Evolutionary conservation across 2,888 invertebrate species (phyloP).

Genomic region (Ceraclea dissimilis): DNA sequence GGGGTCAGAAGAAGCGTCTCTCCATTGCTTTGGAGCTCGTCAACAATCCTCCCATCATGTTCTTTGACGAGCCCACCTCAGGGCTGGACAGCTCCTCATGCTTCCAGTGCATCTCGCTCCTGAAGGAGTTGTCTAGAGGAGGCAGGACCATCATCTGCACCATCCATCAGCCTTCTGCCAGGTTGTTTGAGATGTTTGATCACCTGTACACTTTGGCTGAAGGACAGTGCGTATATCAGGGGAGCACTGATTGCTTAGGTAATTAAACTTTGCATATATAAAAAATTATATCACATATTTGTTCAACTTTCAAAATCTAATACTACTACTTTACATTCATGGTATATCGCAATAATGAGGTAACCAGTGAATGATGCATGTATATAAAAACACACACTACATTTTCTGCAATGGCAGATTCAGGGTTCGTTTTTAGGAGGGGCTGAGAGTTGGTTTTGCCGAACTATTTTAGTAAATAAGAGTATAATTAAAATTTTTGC

Average conservation of each 20-base stretch:
- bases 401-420: no score
- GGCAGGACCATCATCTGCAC: slow-evolving; percentile 94
- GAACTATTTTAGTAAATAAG: no score
- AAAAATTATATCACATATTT: no score
- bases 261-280: slow-evolving; percentile 54
- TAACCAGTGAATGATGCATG: no score
- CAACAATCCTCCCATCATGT: slow-evolving; percentile 96
- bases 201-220: slow-evolving; percentile 89
- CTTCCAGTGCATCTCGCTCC: slow-evolving; percentile 84
- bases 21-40: slow-evolving; percentile 92
- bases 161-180: slow-evolving; percentile 94
- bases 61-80: slow-evolving; percentile 95
- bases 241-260: slow-evolving; percentile 77
- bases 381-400: no score
- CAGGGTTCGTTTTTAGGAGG: no score
- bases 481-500: no score
- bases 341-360: no score
- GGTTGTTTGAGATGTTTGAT: slow-evolving; percentile 94
- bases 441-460: no score
- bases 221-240: slow-evolving; percentile 92
- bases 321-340: not conserved
- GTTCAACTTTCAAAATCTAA: not conserved
- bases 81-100: slow-evolving; percentile 94
- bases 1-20: slow-evolving; percentile 90
- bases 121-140: slow-evolving; percentile 82